Evolutionary conservation across 1,140 invertebrate species (phyloP).

Genomic region (Planococcus citri): DNA sequence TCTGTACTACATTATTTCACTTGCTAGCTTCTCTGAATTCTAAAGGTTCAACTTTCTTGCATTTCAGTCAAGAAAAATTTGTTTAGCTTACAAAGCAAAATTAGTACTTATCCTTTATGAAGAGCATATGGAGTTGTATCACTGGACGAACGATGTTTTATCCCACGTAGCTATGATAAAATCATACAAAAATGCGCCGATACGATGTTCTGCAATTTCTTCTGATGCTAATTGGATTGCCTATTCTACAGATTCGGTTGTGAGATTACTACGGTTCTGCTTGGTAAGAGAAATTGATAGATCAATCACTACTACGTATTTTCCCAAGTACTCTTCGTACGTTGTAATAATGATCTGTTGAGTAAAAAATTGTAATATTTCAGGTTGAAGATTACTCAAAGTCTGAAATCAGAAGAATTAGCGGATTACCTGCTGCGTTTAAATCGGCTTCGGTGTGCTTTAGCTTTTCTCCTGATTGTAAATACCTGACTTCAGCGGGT

Average conservation of each 20-base stretch:
- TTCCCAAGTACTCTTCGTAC: background rate
- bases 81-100: background rate
- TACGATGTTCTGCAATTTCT: slow-evolving; percentile 53
- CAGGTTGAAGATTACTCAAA: background rate
- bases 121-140: background rate
- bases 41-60: no score
- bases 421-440: background rate
- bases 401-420: background rate
- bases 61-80: background rate
- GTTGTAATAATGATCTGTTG: background rate
- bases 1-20: background rate
- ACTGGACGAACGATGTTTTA: slow-evolving; percentile 12
- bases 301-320: background rate
- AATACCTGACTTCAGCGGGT: background rate
- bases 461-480: slow-evolving; percentile 8
- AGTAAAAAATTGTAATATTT: no score
- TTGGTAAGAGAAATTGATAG: no score
- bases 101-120: background rate
- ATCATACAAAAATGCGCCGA: slow-evolving; percentile 38
- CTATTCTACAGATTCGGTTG: slow-evolving; percentile 48
- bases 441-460: background rate
- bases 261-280: background rate
- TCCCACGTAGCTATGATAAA: slow-evolving; percentile 20
- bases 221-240: slow-evolving; percentile 52
- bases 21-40: no score